Base-by-base conservation (phyloP, 2,113 vertebrate species). In the Ciconia boyciana region DNA sequence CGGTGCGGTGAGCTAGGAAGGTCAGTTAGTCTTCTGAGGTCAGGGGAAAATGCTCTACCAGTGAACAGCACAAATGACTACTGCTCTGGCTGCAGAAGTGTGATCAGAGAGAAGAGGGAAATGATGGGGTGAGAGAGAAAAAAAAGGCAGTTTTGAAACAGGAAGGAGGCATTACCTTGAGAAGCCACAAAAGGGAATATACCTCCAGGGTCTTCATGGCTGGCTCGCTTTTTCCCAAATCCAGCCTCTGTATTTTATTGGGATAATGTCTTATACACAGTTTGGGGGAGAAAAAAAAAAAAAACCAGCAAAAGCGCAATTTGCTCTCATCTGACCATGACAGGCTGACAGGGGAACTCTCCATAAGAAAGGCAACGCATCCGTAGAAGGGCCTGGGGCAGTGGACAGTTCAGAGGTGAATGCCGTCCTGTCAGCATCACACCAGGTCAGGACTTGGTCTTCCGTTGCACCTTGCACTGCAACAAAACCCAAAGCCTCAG, bases 301-400 rank as follows among this genome's bases (percentile, higher is more conserved):
- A 31, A 44, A 64, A 25, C 8, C 49, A 20, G 13, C 22, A 34
- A 13, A 48, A n/a, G 29, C 16, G 76, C 3, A 1, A 1, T 74
- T 72, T 66, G 58, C 52, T 39, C 31, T 36, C 43, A 22, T 8
- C 48, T 8, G 49, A 4, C 41, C 43, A 0, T 32, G 57, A 2
- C 24, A 16, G 43, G 36, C 51, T 13, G 62, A 1, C 21, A 18
- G 3, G 11, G 32, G 69, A 36, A 1, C 39, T 15, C 55, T n/a
- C 60, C 8, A 0, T 25, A 5, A 16, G 36, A 31, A 39, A 1
- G 52, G 44, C 43, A 9, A 11, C 2, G 20, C 18, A 1, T 17
- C 11, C 4, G 1, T 8, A 36, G 44, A 6, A 19, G 51, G 58
- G 21, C 7, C 11, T 3, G 26, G 26, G 32, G 14, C 31, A 32